These are phyloP conservation scores for Nothobranchius kuhntae DNA, from an alignment of 2,113 vertebrate species.

Conservation along the genomic window DNA sequence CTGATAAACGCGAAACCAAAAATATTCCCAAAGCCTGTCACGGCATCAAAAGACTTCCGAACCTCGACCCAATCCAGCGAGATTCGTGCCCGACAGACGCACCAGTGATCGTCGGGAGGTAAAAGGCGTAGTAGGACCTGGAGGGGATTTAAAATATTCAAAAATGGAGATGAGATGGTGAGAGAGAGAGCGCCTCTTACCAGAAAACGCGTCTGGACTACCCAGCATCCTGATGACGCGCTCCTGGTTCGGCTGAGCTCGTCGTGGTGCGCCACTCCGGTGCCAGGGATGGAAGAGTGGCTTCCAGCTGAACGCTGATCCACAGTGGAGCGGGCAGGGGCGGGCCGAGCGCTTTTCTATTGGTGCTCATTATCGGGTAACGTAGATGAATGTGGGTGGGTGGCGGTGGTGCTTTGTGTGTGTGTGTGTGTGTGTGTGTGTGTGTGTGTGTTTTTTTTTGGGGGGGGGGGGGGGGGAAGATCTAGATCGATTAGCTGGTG, in stretches of 20 bases:
- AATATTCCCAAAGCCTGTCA: slow-evolving; percentile 1
- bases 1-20: slow-evolving; percentile 4
- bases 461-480: too few species aligned
- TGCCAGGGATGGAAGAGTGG: slow-evolving; percentile 66
- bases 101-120: neutral
- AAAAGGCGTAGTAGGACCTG: neutral
- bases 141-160: neutral
- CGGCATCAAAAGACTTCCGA: slow-evolving; percentile 25
- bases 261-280: slow-evolving; percentile 69
- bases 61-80: slow-evolving; percentile 17
- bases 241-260: slow-evolving; percentile 43
- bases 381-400: slow-evolving; percentile 8
- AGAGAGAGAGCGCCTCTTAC: slow-evolving; percentile 42
- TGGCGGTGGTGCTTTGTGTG: neutral
- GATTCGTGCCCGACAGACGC: slow-evolving; percentile 9
- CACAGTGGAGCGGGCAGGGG: slow-evolving; percentile 65
- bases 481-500: too few species aligned
- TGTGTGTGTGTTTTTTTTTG: neutral
- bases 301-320: slow-evolving; percentile 54
- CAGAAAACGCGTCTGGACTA: slow-evolving; percentile 42
- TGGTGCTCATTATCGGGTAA: slow-evolving; percentile 55
- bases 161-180: neutral
- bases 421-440: neutral
- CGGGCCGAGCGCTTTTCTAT: slow-evolving; percentile 58
- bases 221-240: slow-evolving; percentile 53